Conservation (phyloP, 2,888 invertebrate genomes). For the Acronicta leporina region DNA sequence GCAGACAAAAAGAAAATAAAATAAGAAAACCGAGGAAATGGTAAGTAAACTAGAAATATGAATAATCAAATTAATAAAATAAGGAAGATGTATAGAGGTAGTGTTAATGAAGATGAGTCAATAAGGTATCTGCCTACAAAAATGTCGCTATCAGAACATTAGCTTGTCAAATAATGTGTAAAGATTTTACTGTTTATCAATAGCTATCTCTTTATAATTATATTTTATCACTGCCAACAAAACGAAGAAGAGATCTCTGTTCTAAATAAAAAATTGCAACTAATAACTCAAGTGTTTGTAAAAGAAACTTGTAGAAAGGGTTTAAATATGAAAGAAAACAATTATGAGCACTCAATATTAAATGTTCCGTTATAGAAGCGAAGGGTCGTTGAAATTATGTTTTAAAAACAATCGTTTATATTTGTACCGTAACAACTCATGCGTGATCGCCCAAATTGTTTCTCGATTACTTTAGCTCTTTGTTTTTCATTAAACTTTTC, state of each 20-base stretch:
- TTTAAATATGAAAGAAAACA: constrained; percentile 84
- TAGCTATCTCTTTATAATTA: background rate
- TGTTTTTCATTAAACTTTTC: constrained; percentile 86
- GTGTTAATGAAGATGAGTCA: constrained; percentile 31
- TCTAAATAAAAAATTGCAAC: constrained; percentile 59
- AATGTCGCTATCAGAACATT: too few species aligned
- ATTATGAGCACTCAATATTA: constrained; percentile 89
- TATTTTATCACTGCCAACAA: too few species aligned
- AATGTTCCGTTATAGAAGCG: constrained; percentile 85
- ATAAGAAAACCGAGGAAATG: constrained; percentile 76
- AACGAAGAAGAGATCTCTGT: background rate
- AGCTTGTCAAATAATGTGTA: too few species aligned
- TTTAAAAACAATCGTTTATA: constrained; percentile 88
- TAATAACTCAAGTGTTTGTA: constrained; percentile 72
- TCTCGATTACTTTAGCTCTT: constrained; percentile 86
- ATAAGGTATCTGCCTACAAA: background rate
- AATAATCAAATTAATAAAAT: constrained; percentile 58
- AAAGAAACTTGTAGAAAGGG: constrained; percentile 82
- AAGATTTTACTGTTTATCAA: too few species aligned
- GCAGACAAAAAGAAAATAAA: constrained; percentile 85
- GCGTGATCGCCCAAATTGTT: constrained; percentile 87
- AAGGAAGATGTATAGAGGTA: constrained; percentile 57
- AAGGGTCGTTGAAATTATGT: constrained; percentile 87
- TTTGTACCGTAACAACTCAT: constrained; percentile 85
- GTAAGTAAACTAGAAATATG: constrained; percentile 57